A percentile compares a stretch with the other conserved stretches of the same genome.
Evolutionary conservation across 2,113 vertebrate species (phyloP).

Genomic region (Cyprinodon tularosa): DNA sequence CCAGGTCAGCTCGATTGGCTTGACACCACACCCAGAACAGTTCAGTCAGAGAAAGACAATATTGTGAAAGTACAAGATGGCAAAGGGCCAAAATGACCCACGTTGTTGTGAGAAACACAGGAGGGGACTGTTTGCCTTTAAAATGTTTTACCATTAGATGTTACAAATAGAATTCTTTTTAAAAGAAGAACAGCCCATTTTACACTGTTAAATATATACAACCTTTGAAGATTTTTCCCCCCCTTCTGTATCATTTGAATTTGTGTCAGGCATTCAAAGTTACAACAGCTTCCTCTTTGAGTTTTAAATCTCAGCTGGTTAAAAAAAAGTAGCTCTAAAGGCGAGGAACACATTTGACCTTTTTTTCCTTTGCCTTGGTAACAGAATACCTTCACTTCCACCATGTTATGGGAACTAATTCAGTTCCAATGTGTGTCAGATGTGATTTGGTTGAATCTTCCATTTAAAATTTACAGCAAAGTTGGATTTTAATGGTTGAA

Average conservation of each 20-base stretch:
- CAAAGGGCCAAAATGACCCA: background rate
- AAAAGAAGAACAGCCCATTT: slow-evolving; percentile 23
- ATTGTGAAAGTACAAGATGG: background rate
- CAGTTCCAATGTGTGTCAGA: background rate
- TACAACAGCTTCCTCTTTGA: background rate
- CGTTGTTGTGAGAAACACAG: background rate
- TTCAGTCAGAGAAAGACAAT: background rate
- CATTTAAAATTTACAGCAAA: slow-evolving; percentile 23
- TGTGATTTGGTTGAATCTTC: slow-evolving; percentile 34
- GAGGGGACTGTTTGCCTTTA: slow-evolving; percentile 61
- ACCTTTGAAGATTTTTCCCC: background rate
- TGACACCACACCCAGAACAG: background rate
- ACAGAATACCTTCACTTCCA: background rate
- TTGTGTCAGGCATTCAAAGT: background rate
- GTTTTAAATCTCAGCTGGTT: background rate
- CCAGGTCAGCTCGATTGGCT: no score
- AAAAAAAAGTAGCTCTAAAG: background rate
- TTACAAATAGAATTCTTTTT: slow-evolving; percentile 24
- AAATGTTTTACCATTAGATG: slow-evolving; percentile 31
- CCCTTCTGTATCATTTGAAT: background rate
- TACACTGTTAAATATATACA: slow-evolving; percentile 10
- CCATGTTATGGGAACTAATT: background rate
- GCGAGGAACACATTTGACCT: background rate
- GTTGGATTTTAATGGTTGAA: background rate
- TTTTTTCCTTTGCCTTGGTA: background rate